A percentile compares a stretch with the other conserved stretches of the same genome.
These are phyloP conservation scores for Pygocentrus nattereri DNA, from an alignment of 2,797 vertebrate genomes.

Conservation along the genomic window DNA sequence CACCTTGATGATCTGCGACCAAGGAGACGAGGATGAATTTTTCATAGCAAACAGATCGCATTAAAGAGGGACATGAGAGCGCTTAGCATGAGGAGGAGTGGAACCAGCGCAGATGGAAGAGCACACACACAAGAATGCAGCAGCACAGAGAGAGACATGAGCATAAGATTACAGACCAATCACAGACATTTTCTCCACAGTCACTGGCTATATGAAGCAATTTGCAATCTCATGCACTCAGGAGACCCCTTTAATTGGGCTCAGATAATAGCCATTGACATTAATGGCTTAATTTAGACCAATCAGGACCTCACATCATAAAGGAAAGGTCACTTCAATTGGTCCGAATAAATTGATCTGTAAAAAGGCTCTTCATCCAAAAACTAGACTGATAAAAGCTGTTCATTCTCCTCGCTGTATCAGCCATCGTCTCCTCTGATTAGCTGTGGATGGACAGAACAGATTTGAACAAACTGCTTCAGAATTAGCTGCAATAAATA, in stretches of 20 bases:
- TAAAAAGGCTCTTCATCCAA: slow-evolving; percentile 3
- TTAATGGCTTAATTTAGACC: slow-evolving; percentile 45
- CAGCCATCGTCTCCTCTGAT: not conserved
- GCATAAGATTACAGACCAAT: not conserved
- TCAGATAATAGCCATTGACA: slow-evolving; percentile 50
- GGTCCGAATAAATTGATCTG: slow-evolving; percentile 24
- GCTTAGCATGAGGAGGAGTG: slow-evolving; percentile 48
- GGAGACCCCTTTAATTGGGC: slow-evolving; percentile 42
- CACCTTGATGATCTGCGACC: slow-evolving; percentile 81
- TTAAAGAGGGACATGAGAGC: slow-evolving; percentile 60
- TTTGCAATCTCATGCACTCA: slow-evolving; percentile 38
- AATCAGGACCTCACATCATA: slow-evolving; percentile 34
- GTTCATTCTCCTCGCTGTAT: not conserved
- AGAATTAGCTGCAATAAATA: not conserved
- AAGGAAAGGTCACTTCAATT: slow-evolving; percentile 37
- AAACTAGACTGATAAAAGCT: not conserved
- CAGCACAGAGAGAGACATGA: not conserved
- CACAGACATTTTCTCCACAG: slow-evolving; percentile 43
- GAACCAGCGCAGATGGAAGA: slow-evolving; percentile 50
- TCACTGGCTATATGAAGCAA: slow-evolving; percentile 36
- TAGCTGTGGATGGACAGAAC: not conserved
- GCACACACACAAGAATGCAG: slow-evolving; percentile 28
- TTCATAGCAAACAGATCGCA: slow-evolving; percentile 67
- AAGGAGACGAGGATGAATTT: slow-evolving; percentile 78
- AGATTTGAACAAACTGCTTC: not conserved